A percentile compares a stretch with the other conserved stretches of the same genome.
Evolutionary conservation across 2,113 vertebrate genomes (phyloP).

Genomic region (Amazona guildingii): DNA sequence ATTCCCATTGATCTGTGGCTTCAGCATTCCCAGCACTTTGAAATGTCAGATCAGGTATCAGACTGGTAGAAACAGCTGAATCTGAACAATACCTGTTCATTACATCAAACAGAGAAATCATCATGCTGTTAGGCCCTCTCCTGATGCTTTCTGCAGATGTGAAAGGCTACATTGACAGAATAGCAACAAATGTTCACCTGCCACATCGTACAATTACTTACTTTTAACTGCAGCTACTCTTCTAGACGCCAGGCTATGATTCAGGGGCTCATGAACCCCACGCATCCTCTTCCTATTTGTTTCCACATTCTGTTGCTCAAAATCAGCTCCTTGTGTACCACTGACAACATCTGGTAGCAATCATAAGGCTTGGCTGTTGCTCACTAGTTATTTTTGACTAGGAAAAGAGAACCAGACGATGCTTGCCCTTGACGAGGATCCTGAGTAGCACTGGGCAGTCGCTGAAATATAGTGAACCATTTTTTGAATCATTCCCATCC

Average conservation of each 20-base stretch:
- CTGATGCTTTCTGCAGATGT: not conserved
- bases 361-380: not conserved
- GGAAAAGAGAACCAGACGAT: not conserved
- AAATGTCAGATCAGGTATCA: not conserved
- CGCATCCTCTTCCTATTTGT: not conserved
- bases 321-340: not conserved
- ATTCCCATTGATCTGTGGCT: not conserved
- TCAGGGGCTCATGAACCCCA: not conserved
- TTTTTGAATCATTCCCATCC: not conserved
- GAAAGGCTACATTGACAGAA: not conserved
- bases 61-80: not conserved
- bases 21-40: not conserved
- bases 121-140: not conserved
- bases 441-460: not conserved
- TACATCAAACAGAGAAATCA: not conserved
- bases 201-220: not conserved
- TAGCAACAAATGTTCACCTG: not conserved
- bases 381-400: not conserved
- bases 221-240: not conserved
- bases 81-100: not conserved
- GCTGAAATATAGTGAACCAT: rapidly evolving
- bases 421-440: not conserved
- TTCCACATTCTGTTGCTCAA: not conserved
- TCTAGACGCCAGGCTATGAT: not conserved
- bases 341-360: not conserved